Evolutionary conservation across 2,797 vertebrate genomes (phyloP).

Genomic region (Poecilia wingei): DNA sequence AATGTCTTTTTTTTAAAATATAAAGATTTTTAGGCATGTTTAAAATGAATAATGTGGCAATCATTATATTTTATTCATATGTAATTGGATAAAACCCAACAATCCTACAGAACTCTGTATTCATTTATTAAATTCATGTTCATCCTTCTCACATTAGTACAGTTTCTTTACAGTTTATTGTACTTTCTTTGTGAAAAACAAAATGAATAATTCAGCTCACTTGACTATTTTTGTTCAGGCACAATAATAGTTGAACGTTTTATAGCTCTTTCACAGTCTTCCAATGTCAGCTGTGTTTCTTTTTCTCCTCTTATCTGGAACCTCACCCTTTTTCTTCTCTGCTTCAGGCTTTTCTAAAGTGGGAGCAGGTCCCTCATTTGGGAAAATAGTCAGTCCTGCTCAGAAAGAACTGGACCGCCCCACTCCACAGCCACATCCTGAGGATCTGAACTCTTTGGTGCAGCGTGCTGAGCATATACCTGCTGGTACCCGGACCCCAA

Average conservation of each 20-base stretch:
- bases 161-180: not conserved
- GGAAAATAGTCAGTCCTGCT: conserved; percentile 77
- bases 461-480: conserved; percentile 96
- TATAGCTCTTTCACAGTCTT: not conserved
- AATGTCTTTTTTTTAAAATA: not conserved
- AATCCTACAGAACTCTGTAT: not conserved
- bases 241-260: not conserved
- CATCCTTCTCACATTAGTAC: not conserved
- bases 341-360: conserved; percentile 71
- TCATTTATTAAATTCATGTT: not conserved
- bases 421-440: conserved; percentile 75
- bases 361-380: conserved; percentile 78
- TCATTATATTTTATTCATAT: not conserved
- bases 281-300: not conserved
- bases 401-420: conserved; percentile 73
- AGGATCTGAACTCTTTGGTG: conserved; percentile 89
- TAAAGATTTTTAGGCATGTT: not conserved
- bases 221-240: not conserved
- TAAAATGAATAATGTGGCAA: not conserved
- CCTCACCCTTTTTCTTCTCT: conserved; percentile 9
- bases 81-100: not conserved
- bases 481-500: conserved; percentile 91
- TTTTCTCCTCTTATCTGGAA: not conserved
- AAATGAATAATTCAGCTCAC: not conserved
- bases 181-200: not conserved